These are phyloP conservation scores for Ladona fulva DNA, from an alignment of 1,140 invertebrate species.

Conservation along the genomic window DNA sequence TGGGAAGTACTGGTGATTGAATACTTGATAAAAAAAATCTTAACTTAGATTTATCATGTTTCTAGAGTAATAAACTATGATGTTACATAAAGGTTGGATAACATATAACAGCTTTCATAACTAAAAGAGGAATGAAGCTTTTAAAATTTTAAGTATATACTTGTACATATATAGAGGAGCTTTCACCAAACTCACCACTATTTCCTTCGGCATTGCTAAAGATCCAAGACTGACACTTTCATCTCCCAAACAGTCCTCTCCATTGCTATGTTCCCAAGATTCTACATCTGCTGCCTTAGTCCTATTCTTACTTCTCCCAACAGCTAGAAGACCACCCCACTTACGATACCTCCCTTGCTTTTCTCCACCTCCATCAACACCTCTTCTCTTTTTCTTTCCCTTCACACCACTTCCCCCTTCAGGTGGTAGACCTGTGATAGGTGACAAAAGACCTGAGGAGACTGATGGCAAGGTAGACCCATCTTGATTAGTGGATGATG, in stretches of 20 bases:
- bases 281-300: not conserved
- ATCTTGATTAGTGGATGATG: not conserved
- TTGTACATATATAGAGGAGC: no score
- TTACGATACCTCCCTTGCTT: not conserved
- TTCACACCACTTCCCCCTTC: not conserved
- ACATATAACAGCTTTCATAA: no score
- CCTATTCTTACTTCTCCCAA: not conserved
- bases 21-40: no score
- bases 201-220: conserved; percentile 55
- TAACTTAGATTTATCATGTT: no score
- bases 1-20: no score
- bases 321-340: conserved; percentile 4
- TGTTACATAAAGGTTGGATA: no score
- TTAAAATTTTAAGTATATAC: no score
- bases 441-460: not conserved
- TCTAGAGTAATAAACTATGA: no score
- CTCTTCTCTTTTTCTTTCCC: not conserved
- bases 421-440: not conserved
- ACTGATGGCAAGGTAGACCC: not conserved
- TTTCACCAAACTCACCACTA: conserved; percentile 52
- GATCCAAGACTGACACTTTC: not conserved
- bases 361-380: not conserved
- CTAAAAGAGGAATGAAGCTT: no score
- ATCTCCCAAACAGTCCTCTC: not conserved
- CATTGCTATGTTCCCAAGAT: not conserved